Conservation (phyloP, 1,140 invertebrate species). For the Apocrypta bakeri region DNA sequence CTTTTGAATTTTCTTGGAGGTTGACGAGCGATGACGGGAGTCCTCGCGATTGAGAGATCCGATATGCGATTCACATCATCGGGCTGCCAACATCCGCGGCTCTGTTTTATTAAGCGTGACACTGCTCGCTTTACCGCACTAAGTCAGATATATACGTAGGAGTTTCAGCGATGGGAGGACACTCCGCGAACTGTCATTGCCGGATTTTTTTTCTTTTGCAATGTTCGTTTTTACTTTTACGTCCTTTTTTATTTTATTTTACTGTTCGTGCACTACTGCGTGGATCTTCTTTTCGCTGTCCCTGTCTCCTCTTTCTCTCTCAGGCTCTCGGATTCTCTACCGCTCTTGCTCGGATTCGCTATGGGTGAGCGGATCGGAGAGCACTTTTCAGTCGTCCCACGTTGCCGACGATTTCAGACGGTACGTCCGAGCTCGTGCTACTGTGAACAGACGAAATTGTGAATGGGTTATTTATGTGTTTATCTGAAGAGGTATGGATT, state of each 20-base stretch:
- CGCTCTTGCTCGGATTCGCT: background rate
- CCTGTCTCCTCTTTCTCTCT: background rate
- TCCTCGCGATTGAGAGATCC: too few species aligned
- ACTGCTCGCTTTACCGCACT: background rate
- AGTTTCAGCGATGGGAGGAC: background rate
- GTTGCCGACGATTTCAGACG: background rate
- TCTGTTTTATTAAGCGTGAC: too few species aligned
- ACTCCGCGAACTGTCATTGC: conserved; percentile 21
- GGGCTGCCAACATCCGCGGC: background rate
- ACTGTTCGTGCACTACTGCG: background rate
- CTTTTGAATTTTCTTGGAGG: background rate
- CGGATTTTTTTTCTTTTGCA: background rate
- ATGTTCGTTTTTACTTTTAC: background rate
- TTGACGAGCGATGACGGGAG: background rate
- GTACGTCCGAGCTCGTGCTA: background rate
- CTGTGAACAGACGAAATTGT: conserved; percentile 5
- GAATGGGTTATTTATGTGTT: background rate
- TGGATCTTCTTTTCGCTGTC: background rate
- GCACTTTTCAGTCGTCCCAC: conserved; percentile 13
- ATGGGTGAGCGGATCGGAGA: background rate
- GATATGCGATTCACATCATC: background rate
- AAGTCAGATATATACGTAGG: background rate
- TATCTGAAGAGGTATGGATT: too few species aligned
- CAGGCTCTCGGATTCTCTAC: background rate
- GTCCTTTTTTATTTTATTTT: background rate